These are phyloP conservation scores for Hyposmocoma kahamanoa DNA, from an alignment of 1,140 invertebrate species.

Conservation along the genomic window DNA sequence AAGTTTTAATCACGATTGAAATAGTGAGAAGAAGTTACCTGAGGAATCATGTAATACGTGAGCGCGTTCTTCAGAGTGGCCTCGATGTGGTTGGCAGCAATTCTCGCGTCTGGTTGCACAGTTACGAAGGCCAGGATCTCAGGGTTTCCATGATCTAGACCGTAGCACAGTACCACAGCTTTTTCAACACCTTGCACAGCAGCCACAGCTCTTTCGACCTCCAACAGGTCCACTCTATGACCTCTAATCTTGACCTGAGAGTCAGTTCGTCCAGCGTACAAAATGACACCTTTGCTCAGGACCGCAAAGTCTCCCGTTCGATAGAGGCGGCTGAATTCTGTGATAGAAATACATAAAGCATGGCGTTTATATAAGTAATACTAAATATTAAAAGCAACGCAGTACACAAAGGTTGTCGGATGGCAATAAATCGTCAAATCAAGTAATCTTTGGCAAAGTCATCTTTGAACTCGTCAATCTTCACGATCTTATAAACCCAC, in stretches of 20 bases:
- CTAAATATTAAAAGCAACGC: too few relatives aligned
- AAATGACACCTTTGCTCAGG: conserved; percentile 79
- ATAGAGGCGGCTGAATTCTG: conserved; percentile 81
- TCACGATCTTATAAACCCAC: too few relatives aligned
- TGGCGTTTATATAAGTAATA: too few relatives aligned
- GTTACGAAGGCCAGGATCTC: conserved; percentile 84
- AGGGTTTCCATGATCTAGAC: conserved; percentile 81
- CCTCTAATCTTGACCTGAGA: conserved; percentile 91
- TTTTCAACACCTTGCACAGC: conserved; percentile 76
- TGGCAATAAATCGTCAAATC: too few relatives aligned
- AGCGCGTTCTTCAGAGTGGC: conserved; percentile 76
- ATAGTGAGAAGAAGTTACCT: conserved; percentile 60
- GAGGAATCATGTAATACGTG: conserved; percentile 85
- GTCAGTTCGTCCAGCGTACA: conserved; percentile 89
- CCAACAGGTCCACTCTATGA: conserved; percentile 87
- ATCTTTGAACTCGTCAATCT: too few relatives aligned
- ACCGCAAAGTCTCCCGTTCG: conserved; percentile 89
- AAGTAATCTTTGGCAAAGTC: too few relatives aligned
- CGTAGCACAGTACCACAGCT: conserved; percentile 84
- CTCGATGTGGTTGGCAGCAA: conserved; percentile 79
- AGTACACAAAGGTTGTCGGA: too few relatives aligned
- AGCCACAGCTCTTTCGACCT: conserved; percentile 83
- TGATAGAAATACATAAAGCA: too few relatives aligned
- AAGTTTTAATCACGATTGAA: too few relatives aligned
- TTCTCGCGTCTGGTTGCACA: conserved; percentile 63